phyloP scores from a whole-genome alignment of 2,888 invertebrate genomes.

The Ophion obscuratus region DNA sequence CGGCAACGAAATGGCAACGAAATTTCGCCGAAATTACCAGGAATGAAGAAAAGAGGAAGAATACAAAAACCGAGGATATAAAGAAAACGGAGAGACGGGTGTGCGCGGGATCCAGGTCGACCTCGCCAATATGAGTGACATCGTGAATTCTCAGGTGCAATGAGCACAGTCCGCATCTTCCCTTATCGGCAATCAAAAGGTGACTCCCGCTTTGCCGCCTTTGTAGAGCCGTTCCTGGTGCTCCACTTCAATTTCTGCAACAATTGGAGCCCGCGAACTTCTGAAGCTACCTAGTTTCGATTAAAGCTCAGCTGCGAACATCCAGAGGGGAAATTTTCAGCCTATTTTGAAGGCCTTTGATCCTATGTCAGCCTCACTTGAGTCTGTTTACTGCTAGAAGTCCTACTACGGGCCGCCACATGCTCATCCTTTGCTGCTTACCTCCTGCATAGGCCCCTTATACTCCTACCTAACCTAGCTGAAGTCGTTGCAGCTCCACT shows the following conservation, averaged over 20 bases:
- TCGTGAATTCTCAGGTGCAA: constrained; percentile 58
- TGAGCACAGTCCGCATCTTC: constrained; percentile 2
- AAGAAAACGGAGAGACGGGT: constrained; percentile 34
- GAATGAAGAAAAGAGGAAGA: constrained; percentile 14
- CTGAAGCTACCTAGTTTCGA: background rate
- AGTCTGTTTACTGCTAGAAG: too few species aligned
- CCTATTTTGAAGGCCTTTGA: too few species aligned
- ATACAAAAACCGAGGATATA: background rate
- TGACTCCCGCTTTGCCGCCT: too few species aligned
- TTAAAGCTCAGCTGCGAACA: background rate
- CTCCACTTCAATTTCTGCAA: background rate
- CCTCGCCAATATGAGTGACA: constrained; percentile 35
- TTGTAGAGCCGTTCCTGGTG: background rate
- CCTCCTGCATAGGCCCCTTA: too few species aligned
- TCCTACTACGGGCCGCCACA: too few species aligned
- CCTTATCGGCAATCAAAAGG: background rate
- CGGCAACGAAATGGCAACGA: constrained; percentile 52
- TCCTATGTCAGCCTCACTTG: too few species aligned
- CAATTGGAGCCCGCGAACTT: background rate
- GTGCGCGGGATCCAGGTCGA: constrained; percentile 52
- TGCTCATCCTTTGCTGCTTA: too few species aligned
- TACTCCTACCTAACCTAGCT: too few species aligned
- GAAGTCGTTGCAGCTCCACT: too few species aligned
- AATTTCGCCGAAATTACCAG: constrained; percentile 61
- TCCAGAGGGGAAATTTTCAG: too few species aligned